Evolutionary conservation across 2,113 vertebrate genomes (phyloP).

Genomic region (Spea multiplicata): DNA sequence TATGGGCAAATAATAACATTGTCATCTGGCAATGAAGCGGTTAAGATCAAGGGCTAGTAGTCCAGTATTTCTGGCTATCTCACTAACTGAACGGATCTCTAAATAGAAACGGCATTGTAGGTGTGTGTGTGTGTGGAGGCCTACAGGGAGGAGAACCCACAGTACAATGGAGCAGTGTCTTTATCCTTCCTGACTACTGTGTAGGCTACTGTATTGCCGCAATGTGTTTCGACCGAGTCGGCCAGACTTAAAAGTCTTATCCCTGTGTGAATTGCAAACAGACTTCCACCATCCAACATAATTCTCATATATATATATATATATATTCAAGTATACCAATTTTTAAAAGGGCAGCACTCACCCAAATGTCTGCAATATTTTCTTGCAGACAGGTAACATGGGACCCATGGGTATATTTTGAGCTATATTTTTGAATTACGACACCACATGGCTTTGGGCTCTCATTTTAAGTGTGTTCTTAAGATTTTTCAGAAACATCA

Average conservation of each 20-base stretch:
- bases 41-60: slow-evolving; percentile 21
- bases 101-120: slow-evolving; percentile 34
- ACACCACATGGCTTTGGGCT: too few relatives aligned
- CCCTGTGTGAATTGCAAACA: slow-evolving; percentile 42
- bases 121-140: slow-evolving; percentile 16
- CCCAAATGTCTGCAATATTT: slow-evolving; percentile 19
- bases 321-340: not conserved
- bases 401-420: slow-evolving; percentile 14
- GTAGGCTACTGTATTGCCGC: slow-evolving; percentile 40
- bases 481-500: too few relatives aligned
- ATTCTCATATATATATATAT: slow-evolving; percentile 24
- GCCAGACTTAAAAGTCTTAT: slow-evolving; percentile 36
- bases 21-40: not conserved
- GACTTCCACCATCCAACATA: slow-evolving; percentile 19
- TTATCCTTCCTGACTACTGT: slow-evolving; percentile 12
- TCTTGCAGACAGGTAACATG: slow-evolving; percentile 35
- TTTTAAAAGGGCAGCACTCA: slow-evolving; percentile 34
- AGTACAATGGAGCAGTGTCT: slow-evolving; percentile 42
- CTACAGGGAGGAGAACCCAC: slow-evolving; percentile 7
- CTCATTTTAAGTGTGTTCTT: too few relatives aligned
- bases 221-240: slow-evolving; percentile 20
- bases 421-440: too few relatives aligned
- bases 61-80: slow-evolving; percentile 28
- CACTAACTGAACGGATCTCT: slow-evolving; percentile 35
- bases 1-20: not conserved